Evolutionary conservation across 2,888 invertebrate species (phyloP), one percentile per base, ranked within the genome.

Genomic region (Hymenopus coronatus): DNA sequence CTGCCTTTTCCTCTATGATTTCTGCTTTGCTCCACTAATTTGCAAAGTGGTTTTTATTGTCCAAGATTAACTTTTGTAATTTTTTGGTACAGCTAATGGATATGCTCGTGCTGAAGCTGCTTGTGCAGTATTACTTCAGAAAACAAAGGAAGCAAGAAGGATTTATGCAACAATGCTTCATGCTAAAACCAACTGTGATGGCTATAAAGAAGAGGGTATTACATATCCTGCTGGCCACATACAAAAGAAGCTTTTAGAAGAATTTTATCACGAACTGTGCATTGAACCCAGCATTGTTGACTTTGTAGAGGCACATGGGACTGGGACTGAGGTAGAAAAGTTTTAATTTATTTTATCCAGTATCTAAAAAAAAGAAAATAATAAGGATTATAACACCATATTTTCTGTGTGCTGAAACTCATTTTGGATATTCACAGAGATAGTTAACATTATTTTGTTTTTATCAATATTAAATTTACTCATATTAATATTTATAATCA

Each of bases 31-130:
- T n/a, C n/a, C 54, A 8, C 88, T 81, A 54, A 9, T 27, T 33
- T 27, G 33, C n/a, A 9, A 88, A 33, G 83, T 8, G 7, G n/a
- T n/a, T 88, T 33, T 40, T 4, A 30, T 4, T 30, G 30, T 30
- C 30, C 4, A 3, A 30, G 30, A 30, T 30, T 30, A 30, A 30
- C 20, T 87, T 83, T 8, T 27, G 25, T 81, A 28, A 30, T 87
- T 14, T 85, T 30, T 30, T 30, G 2, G 30, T 12, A 12, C 40
- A 90, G 97, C 96, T 28, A 95, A 96, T 91, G 98, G 98, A 0
- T 98, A 98, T 91, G 96, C 96, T 0, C 95, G 98, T n/a, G 96
- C 97, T 25, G 98, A 98, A 93, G 96, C 97, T 0, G 94, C 97
- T 4, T 95, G 95, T 7, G 95, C 96, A 0, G 92, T 96, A 82